Evolutionary conservation across 2,113 vertebrate species (phyloP), one percentile per base, ranked within the genome.

Genomic region (Lipotes vexillifer): DNA sequence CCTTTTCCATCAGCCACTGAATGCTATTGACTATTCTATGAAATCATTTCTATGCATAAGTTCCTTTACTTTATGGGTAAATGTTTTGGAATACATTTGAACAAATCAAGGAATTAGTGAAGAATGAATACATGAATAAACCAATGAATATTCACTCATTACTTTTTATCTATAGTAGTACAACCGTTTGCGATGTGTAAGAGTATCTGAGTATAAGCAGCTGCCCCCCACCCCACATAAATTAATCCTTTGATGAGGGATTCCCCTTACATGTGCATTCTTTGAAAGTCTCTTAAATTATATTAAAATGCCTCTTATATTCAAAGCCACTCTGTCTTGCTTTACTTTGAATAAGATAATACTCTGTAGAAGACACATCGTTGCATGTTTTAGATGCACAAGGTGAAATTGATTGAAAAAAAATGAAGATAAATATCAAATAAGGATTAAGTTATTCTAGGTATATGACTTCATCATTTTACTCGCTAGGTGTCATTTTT

Each of bases 11-110:
- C 82, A 82, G 29, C 63, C 46, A 59, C 85, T 94, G 52, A 92
- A 71, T 84, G 29, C 55, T 96, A 29, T 63, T 95, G 66, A 94
- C 63, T 78, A 31, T 10, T 68, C 66, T 90, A 66, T 77, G 63
- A 90, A 88, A 88, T 95, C 71, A 88, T 82, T 94, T 78, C n/a
- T 93, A 29, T 91, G 49, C 18, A 52, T 46, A 90, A 59, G 11
- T 85, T 93, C 38, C 27, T 95, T 95, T 93, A 75, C 27, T 31
- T 96, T 95, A n/a, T 33, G 55, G 27, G 49, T 61, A 94, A 93
- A 78, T 95, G 4, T 49, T 93, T 96, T 93, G 36, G 41, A 96
- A 68, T 82, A 6, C 29, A 85, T 86, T 88, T 82, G 63, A 85
- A 93, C 20, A 93, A 82, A 88, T 46, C 38, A 93, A 86, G 31